Evolutionary conservation across 2,113 vertebrate genomes (phyloP), one percentile per base, ranked within the genome.

Genomic region (Psophia crepitans): DNA sequence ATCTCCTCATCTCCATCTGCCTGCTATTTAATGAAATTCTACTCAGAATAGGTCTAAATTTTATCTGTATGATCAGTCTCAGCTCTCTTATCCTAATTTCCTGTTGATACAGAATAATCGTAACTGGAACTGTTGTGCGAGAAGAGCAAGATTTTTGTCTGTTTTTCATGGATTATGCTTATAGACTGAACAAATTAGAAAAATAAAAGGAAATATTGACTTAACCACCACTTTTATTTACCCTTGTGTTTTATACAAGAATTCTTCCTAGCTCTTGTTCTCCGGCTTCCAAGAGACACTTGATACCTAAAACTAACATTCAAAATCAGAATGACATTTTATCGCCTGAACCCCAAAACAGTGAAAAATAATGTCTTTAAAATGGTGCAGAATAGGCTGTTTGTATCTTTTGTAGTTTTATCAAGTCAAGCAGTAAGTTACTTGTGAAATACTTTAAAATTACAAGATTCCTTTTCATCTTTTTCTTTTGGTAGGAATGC

Each of bases 141-240:
- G 54, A 76, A 89, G 20, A 80, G 30, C 17, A 51, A 18, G 14
- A 41, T 14, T 87, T 77, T 80, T 83, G 9, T 70, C 82, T 88
- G 56, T 16, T 91, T 84, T 86, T 86, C 41, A 63, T 54, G 60
- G 39, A 79, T 83, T 83, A 70, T 49, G 58, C 77, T 91, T 78
- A 81, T 27, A 87, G 87, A 88, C 32, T 37, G n/a, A 90, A 70
- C 10, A 84, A 91, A 90, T 66, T 74, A 86, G 51, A 85, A 90
- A 91, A 90, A 96, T 57, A 73, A 78, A 90, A 70, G 63, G 43
- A 93, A 91, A 73, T 77, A 57, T 64, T 86, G 69, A 79, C 74
- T 84, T 56, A 27, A 74, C 54, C 54, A 88, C 53, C 39, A 58
- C 39, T 82, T 93, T 44, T 65, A 71, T 87, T 91, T 92, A 78